phyloP scores from a whole-genome alignment of 2,113 vertebrate species.

The Mustela nigripes region DNA sequence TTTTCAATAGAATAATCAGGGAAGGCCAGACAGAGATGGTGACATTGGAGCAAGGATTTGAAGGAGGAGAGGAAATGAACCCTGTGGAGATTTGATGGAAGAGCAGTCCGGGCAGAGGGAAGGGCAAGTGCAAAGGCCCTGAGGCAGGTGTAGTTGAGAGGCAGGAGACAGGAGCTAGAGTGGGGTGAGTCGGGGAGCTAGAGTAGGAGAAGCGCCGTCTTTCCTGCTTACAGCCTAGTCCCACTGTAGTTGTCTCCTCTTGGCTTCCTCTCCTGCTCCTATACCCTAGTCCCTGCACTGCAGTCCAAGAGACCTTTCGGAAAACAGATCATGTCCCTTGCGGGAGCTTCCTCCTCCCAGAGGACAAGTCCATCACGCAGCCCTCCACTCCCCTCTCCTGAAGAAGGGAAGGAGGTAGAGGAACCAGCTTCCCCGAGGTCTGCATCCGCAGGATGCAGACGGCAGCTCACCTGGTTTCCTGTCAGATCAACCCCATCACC shows the following conservation, averaged over 20 bases:
- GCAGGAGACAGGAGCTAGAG: neutral
- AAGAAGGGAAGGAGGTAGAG: neutral
- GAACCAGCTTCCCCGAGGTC: neutral
- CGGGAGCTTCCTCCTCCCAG: no score
- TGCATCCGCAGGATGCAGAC: neutral
- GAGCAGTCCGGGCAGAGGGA: neutral
- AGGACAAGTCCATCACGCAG: neutral
- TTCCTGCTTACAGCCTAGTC: neutral
- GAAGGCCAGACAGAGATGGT: neutral
- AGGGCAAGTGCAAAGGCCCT: neutral
- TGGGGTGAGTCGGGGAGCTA: no score
- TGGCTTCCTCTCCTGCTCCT: neutral
- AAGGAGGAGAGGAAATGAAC: neutral
- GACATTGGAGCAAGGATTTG: neutral
- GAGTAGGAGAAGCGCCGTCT: neutral
- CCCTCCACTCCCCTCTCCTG: neutral
- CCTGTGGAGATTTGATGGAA: neutral
- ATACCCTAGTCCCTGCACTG: neutral
- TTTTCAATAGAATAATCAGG: neutral
- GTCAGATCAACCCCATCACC: neutral
- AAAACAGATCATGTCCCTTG: neutral
- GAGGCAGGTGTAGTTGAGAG: neutral
- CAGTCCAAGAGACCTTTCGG: neutral
- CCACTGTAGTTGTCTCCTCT: neutral
- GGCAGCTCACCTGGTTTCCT: constrained; percentile 22